Evolutionary conservation across 2,113 vertebrate species (phyloP).

Genomic region (Solea solea): DNA sequence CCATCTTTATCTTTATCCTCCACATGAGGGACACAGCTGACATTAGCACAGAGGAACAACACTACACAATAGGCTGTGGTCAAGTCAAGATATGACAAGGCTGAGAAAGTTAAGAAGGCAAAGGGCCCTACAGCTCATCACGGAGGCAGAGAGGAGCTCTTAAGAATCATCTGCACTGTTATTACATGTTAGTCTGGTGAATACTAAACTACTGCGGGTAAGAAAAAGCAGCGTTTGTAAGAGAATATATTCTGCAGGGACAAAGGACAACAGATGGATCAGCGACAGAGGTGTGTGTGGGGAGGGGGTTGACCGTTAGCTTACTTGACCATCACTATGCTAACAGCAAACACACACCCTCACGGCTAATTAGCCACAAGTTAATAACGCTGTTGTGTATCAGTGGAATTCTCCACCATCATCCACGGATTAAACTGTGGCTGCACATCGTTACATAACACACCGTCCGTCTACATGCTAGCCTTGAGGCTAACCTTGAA

Average conservation of each 20-base stretch:
- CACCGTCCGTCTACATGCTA: conserved; percentile 14
- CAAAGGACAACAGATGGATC: conserved; percentile 68
- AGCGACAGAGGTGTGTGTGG: neutral
- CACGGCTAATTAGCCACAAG: neutral
- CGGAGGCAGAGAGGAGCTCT: neutral
- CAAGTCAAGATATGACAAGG: neutral
- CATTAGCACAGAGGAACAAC: neutral
- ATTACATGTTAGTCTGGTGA: neutral
- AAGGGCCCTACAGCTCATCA: neutral
- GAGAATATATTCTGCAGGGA: conserved; percentile 15
- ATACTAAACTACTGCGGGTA: no score
- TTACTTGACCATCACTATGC: neutral
- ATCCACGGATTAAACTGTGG: conserved; percentile 35
- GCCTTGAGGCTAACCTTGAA: conserved; percentile 50
- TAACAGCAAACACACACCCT: no score
- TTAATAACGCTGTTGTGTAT: neutral
- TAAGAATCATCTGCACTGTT: neutral
- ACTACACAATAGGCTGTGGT: neutral
- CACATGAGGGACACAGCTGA: neutral
- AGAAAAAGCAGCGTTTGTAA: neutral
- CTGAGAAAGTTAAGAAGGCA: conserved; percentile 9
- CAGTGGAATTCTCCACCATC: neutral
- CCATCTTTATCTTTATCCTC: no score
- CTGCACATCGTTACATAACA: conserved; percentile 63
- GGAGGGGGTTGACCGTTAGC: conserved; percentile 25